Base-by-base conservation (phyloP, 2,113 vertebrate genomes). In the Apaloderma vittatum region DNA sequence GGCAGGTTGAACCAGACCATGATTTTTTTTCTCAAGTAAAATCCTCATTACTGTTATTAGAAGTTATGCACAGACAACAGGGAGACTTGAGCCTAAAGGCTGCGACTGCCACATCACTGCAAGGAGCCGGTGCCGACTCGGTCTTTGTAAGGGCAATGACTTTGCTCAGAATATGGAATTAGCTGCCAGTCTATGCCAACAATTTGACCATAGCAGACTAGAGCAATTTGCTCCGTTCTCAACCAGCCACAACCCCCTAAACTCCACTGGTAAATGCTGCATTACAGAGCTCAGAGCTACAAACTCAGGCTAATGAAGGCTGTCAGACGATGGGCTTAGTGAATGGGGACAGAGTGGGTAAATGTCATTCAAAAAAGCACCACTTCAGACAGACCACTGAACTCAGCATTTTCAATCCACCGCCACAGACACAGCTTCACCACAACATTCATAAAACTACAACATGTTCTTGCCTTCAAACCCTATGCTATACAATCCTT, bases 351-450 rank as follows among this genome's bases (percentile, higher is more conserved):
- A 36, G 43, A 73, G 84, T 37, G 70, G 71, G 67, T 2, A 81
- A 90, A 90, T 30, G 85, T 20, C 85, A 84, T 72, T 87, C 62
- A 81, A 13, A 48, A 87, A 81, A 91, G 62, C 58, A 71, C 7
- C 1, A 4, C 63, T 63, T 66, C 43, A n/a, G 66, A 67, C 17
- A 61, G n/a, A 36, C 34, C 14, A 4, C 0, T 6, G 75, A 18
- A 24, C 57, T 54, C 22, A 4, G 67, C 18, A 62, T 27, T 89
- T 30, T 94, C 54, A 32, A 70, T 17, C 54, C 16, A 7, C 54
- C 54, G 75, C 43, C 61, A 59, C 1, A 51, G 46, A 66, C 24
- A 32, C 12, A 8, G 17, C 4, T 79, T 15, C 83, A 85, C 43
- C 14, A 61, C 63, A 70, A 29, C 13, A 12, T 23, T 27, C 40